Evolutionary conservation across 2,113 vertebrate species (phyloP).

Genomic region (Amphiprion percula): DNA sequence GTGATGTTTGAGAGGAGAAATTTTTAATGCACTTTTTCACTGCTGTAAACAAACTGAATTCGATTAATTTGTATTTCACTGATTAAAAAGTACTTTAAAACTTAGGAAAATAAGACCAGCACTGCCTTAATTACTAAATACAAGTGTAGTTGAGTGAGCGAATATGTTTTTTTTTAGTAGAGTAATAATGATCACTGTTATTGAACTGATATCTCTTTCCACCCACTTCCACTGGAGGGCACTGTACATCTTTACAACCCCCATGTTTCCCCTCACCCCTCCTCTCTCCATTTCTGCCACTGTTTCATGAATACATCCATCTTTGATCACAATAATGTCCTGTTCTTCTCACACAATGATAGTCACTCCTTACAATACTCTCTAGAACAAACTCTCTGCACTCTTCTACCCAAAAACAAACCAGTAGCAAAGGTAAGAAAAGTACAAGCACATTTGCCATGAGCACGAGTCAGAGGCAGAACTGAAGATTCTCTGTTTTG

Average conservation of each 20-base stretch:
- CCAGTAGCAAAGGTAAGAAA: background rate
- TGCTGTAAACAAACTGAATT: too few species aligned
- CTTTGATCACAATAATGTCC: conserved; percentile 16
- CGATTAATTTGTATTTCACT: too few species aligned
- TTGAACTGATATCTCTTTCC: background rate
- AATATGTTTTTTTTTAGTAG: too few species aligned
- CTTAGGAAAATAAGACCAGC: too few species aligned
- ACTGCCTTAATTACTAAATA: too few species aligned
- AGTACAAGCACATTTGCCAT: conserved; percentile 8
- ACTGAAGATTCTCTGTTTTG: background rate
- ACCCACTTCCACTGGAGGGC: conserved; percentile 69
- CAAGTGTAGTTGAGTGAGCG: too few species aligned
- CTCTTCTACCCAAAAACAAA: conserved; percentile 10
- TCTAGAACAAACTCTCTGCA: conserved; percentile 20
- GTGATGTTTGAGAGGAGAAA: too few species aligned
- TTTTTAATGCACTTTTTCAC: too few species aligned
- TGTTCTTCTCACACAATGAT: conserved; percentile 1
- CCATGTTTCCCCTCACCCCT: background rate
- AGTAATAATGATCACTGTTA: too few species aligned
- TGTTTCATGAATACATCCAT: conserved; percentile 13
- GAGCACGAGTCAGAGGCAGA: conserved; percentile 6
- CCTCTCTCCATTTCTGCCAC: conserved; percentile 2
- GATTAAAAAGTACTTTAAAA: too few species aligned
- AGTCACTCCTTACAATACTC: background rate
- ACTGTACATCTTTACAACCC: conserved; percentile 56